phyloP scores from a whole-genome alignment of 2,888 invertebrate species.

The Atrina japonica region DNA sequence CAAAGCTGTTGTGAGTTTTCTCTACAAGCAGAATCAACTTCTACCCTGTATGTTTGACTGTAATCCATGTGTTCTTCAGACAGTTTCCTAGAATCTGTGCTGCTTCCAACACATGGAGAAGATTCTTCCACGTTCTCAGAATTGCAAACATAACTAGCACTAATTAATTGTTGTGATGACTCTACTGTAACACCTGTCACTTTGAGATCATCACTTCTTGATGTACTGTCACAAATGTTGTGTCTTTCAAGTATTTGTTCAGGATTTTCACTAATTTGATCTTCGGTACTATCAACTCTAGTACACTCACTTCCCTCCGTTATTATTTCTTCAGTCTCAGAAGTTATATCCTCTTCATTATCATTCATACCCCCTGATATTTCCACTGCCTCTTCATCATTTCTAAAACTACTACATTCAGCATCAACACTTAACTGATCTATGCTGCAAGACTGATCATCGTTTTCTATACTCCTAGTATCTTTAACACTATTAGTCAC shows the following conservation, averaged over 20 bases:
- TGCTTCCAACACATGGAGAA: conserved; percentile 34
- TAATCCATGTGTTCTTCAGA: background rate
- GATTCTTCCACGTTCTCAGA: conserved; percentile 9
- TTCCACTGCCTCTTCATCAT: conserved; percentile 4
- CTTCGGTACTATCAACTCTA: conserved; percentile 53
- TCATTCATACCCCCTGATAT: conserved; percentile 5
- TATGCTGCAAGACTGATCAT: background rate
- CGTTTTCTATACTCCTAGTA: background rate
- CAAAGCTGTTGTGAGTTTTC: conserved; percentile 13
- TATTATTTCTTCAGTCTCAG: background rate
- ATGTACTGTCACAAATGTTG: conserved; percentile 36
- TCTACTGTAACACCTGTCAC: background rate
- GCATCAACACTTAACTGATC: background rate
- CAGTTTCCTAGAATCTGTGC: conserved; percentile 35
- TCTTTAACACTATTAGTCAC: conserved; percentile 23
- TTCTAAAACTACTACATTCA: background rate
- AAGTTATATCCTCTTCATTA: background rate
- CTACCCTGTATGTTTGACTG: conserved; percentile 14
- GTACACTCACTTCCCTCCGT: conserved; percentile 32
- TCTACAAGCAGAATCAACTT: background rate
- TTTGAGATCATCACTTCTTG: conserved; percentile 7
- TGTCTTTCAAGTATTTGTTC: background rate
- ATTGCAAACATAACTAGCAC: background rate
- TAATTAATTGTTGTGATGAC: background rate
- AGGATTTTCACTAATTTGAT: conserved; percentile 10